Conservation (phyloP, 2,113 vertebrate genomes). For the Ictalurus furcatus region DNA sequence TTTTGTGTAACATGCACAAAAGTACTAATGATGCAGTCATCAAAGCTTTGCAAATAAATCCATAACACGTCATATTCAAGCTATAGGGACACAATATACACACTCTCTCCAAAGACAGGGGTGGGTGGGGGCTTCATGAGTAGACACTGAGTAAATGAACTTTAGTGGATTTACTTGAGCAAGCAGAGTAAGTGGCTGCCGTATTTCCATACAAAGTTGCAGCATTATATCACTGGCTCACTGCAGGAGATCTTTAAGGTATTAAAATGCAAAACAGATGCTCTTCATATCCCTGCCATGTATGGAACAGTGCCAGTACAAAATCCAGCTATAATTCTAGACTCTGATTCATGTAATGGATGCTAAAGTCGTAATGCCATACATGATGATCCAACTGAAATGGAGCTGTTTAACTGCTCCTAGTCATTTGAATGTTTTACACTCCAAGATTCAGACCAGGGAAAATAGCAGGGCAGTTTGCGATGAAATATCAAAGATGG, state of each 20-base stretch:
- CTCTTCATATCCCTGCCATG: neutral
- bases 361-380: neutral
- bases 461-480: slow-evolving; percentile 1
- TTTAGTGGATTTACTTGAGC: neutral
- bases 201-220: neutral
- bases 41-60: neutral
- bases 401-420: neutral
- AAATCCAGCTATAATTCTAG: slow-evolving; percentile 13
- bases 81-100: neutral
- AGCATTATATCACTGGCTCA: neutral
- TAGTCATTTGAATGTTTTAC: neutral
- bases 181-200: neutral
- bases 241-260: neutral
- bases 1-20: neutral
- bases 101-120: neutral
- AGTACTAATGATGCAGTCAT: neutral
- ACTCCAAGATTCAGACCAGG: neutral
- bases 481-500: neutral
- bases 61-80: neutral
- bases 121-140: neutral
- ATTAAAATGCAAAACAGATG: neutral
- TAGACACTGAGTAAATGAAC: neutral
- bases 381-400: neutral
- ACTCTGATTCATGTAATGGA: neutral
- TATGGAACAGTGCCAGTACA: neutral